Evolutionary conservation across 1,140 invertebrate genomes (phyloP).

Genomic region (Telenomus remus): DNA sequence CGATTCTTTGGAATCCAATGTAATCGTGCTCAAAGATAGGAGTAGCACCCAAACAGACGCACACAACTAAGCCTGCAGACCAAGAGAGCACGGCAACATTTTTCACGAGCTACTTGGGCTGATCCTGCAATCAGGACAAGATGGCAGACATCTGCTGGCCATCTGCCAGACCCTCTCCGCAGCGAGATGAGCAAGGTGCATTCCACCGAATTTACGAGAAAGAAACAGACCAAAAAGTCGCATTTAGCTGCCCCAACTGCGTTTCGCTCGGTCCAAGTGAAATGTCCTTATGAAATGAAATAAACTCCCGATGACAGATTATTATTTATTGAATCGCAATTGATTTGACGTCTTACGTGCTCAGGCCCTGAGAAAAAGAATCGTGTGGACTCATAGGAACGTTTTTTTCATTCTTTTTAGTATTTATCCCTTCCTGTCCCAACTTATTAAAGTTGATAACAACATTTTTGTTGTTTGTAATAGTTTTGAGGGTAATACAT

Average conservation of each 20-base stretch:
- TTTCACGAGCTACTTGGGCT: slow-evolving; percentile 48
- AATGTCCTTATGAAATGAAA: slow-evolving; percentile 34
- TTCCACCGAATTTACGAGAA: slow-evolving; percentile 39
- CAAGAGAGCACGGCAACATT: slow-evolving; percentile 21
- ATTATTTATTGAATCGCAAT: slow-evolving; percentile 32
- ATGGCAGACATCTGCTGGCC: slow-evolving; percentile 55
- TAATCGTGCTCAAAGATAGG: slow-evolving; percentile 46
- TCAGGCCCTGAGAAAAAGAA: slow-evolving; percentile 12
- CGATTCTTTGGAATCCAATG: slow-evolving; percentile 39
- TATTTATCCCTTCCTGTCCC: no score
- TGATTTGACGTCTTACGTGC: slow-evolving; percentile 20
- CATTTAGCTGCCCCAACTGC: slow-evolving; percentile 12
- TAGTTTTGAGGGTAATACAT: no score
- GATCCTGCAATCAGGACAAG: slow-evolving; percentile 55
- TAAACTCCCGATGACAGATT: slow-evolving; percentile 23
- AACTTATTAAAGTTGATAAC: no score
- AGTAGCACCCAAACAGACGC: slow-evolving; percentile 26
- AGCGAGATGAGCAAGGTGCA: slow-evolving; percentile 44
- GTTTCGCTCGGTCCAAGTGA: slow-evolving; percentile 15
- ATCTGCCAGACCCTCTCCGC: slow-evolving; percentile 45
- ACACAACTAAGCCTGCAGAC: not conserved
- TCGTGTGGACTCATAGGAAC: slow-evolving; percentile 4
- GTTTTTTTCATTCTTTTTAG: slow-evolving; percentile 11
- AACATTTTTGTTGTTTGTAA: no score
- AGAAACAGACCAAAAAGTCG: not conserved